phyloP scores from a whole-genome alignment of 2,797 vertebrate species.

The Chaunax sp. region DNA sequence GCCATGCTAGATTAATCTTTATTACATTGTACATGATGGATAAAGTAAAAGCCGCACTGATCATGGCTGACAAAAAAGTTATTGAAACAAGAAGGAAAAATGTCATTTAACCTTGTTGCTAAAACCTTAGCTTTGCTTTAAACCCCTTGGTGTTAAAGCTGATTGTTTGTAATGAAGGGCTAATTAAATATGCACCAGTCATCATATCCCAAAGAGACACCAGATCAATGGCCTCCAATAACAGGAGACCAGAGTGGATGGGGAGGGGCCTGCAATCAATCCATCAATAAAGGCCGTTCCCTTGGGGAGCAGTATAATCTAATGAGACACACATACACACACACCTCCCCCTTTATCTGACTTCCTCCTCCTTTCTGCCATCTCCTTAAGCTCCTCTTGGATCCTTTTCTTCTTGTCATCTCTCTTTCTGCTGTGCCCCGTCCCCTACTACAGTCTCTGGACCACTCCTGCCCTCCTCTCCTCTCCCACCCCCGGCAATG shows the following conservation, averaged over 20 bases:
- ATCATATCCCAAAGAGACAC: conserved; percentile 71
- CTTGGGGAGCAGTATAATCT: conserved; percentile 75
- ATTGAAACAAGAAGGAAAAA: conserved; percentile 12
- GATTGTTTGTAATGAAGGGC: conserved; percentile 60
- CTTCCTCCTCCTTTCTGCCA: conserved; percentile 56
- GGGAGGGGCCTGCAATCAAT: conserved; percentile 79
- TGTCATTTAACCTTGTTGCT: conserved; percentile 47
- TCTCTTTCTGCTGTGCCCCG: conserved; percentile 35
- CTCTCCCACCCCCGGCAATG: conserved; percentile 50
- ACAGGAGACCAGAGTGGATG: conserved; percentile 58
- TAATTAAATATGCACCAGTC: conserved; percentile 77
- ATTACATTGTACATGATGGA: neutral
- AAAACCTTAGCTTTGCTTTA: conserved; percentile 34
- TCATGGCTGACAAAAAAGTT: conserved; percentile 12
- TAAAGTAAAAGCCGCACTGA: conserved; percentile 6
- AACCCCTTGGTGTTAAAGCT: conserved; percentile 41
- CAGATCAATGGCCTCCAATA: conserved; percentile 72
- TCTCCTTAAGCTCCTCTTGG: conserved; percentile 36
- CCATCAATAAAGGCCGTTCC: conserved; percentile 76
- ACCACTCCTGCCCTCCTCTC: conserved; percentile 13
- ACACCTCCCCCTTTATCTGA: conserved; percentile 56
- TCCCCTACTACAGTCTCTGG: conserved; percentile 26
- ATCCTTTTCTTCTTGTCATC: conserved; percentile 37
- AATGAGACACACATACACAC: conserved; percentile 65
- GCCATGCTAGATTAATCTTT: neutral